Evolutionary conservation across 2,113 vertebrate species (phyloP), one percentile per base, ranked within the genome.

Genomic region (Percina caprodes): DNA sequence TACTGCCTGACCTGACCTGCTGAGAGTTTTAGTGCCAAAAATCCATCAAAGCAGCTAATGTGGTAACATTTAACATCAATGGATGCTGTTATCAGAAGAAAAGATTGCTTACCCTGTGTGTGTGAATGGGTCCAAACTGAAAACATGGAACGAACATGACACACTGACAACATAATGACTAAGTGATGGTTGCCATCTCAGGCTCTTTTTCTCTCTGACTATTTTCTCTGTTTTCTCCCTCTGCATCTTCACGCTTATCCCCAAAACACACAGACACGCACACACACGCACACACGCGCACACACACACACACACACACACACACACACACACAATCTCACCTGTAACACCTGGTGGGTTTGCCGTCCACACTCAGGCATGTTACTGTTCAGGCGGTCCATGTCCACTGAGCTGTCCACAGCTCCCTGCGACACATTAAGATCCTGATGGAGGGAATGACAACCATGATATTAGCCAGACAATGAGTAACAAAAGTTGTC

Each of bases 381-480:
- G 86, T 95, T 96, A 55, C 90, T 94, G 92, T 95, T 95, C 73
- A 95, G 82, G 48, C 76, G 90, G 77, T 95, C 94, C 94, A 95
- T 96, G 88, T 91, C 89, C 83, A 72, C 83, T 49, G 88, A 74
- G 84, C 69, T 90, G 79, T 94, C 92, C 54, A 71, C 85, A 15
- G 65, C 89, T 77, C 65, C 89, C 69, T 84, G 93, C 5, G 92
- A 86, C 74, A 75, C 92, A 89, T 94, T 88, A 79, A 92, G 79
- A 62, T 95, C 95, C 95, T 96, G 86, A 33, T 42, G 69, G 45
- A 90, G 67, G 86, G 82, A 75, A 56, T 39, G 58, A 82, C 16
- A 23, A 62, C 65, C 68, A 81, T 45, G 1, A 14, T 6, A 39
- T 66, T 2, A 52, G 42, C 35, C 62, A 71, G 13, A 80, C 14